Evolutionary conservation across 2,888 invertebrate species (phyloP), one percentile per base, ranked within the genome.

Genomic region (Troides aeacus): DNA sequence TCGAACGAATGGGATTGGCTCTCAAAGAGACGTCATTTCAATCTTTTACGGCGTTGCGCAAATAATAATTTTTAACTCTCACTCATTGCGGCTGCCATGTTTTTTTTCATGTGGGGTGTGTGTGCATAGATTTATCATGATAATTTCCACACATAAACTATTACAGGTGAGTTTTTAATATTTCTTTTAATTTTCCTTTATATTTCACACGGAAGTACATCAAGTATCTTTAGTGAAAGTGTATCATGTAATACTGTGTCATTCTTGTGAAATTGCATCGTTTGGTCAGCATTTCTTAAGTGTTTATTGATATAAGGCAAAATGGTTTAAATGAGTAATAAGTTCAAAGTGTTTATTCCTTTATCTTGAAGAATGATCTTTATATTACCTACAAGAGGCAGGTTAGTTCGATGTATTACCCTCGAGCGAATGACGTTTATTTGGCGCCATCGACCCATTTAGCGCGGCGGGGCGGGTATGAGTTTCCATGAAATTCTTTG

Each of bases 61-160:
- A 88, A 90, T 86, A 84, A 85, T 81, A 85, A 83, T 88, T 85
- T 89, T 87, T 86, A 86, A 84, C 87, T 90, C 86, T 82, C 84
- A 82, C 84, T 88, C 82, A 82, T 85, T 85, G 83, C 83, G 91
- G 90, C 94, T 95, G 95, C 95, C 96, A 96, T 96, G 95, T 95
- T 95, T 95, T 95, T 94, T 94, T 94, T 94, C 93, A 93, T 94
- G 94, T 94, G 95, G 95, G 95, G 94, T 95, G 91, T 90, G 87
- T 90, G 89, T 90, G 85, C 89, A 84, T 86, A 86, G 85, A 78
- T 77, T 75, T 85, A 81, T 88, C 87, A 92, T 92, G 92, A 82
- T 86, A 86, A 82, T 88, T 86, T 90, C 88, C 89, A 89, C 89
- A 82, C 84, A 84, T 84, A 85, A 81, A 89, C 81, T 85, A 79